Evolutionary conservation across 2,797 vertebrate genomes (phyloP).

Genomic region (Sebastes reedi): DNA sequence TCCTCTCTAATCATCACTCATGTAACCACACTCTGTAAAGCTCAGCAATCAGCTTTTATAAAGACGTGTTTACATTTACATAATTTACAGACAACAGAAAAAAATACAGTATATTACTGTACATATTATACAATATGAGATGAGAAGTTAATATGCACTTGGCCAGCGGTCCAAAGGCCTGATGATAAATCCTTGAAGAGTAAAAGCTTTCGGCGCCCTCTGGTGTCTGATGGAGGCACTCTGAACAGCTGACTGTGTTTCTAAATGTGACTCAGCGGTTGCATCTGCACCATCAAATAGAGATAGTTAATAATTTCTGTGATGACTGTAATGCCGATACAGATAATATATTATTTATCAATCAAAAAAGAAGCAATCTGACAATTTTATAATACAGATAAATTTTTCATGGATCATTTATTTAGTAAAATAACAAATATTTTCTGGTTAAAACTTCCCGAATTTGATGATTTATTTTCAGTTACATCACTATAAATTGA

Average conservation of each 20-base stretch:
- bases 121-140: background rate
- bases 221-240: conserved; percentile 16
- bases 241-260: background rate
- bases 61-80: background rate
- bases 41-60: conserved; percentile 16
- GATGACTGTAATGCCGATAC: background rate
- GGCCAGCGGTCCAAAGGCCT: background rate
- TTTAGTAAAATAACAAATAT: background rate
- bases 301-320: background rate
- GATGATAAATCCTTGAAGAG: background rate
- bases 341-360: background rate
- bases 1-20: background rate
- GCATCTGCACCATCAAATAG: background rate
- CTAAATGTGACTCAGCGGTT: background rate
- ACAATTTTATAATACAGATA: background rate
- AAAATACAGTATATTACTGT: background rate
- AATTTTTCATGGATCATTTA: background rate
- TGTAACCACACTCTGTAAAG: background rate
- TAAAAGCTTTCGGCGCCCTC: conserved; percentile 13
- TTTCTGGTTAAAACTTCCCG: too few species aligned
- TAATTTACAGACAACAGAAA: background rate
- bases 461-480: background rate
- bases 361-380: background rate
- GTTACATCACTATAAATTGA: background rate
- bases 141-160: background rate